phyloP scores from a whole-genome alignment of 2,113 vertebrate species.

The Crotalus tigris region DNA sequence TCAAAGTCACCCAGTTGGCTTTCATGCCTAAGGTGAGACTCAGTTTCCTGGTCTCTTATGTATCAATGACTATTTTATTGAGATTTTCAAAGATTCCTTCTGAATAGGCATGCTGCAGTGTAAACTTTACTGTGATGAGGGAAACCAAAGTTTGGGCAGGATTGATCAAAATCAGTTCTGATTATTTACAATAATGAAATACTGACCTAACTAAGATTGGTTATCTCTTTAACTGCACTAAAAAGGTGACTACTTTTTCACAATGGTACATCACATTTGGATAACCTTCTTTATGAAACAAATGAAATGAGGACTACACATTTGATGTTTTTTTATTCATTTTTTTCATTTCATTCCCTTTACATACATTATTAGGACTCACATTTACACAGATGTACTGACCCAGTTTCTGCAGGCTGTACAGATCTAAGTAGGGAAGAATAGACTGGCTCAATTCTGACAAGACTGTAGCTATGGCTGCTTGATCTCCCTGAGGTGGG shows the following conservation, averaged over 20 bases:
- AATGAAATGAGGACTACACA: background rate
- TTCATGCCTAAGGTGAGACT: background rate
- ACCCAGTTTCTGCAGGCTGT: background rate
- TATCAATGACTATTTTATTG: background rate
- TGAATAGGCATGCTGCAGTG: background rate
- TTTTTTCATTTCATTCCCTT: background rate
- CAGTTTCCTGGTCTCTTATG: background rate
- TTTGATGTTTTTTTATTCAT: background rate
- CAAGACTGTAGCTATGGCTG: background rate
- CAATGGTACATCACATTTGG: background rate
- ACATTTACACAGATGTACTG: background rate
- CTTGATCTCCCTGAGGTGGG: background rate
- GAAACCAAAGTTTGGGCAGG: background rate
- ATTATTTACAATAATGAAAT: background rate
- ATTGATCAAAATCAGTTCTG: background rate
- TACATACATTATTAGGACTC: background rate
- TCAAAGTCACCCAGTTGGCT: background rate
- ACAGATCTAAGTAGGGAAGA: background rate
- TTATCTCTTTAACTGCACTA: background rate
- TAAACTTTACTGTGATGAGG: background rate
- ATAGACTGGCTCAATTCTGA: background rate
- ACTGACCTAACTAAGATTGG: background rate
- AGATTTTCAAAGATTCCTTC: background rate
- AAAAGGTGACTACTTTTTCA: background rate
- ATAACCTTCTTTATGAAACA: background rate